Conservation (phyloP, 2,113 vertebrate genomes). For the Corythornis vintsioides region DNA sequence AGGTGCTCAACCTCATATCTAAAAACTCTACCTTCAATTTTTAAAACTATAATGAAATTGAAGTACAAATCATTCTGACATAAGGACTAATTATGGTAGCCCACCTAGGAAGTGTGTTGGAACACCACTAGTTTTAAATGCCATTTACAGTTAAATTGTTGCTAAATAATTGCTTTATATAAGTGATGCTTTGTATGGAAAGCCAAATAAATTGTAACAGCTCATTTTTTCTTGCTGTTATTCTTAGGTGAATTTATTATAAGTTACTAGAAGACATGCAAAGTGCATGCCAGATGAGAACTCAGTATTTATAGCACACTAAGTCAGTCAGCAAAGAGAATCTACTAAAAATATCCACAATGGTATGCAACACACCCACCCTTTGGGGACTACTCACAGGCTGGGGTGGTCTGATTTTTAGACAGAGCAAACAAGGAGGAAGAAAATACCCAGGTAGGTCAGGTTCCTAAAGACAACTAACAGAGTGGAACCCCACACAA, state of each 20-base stretch:
- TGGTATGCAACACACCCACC: conserved; percentile 55
- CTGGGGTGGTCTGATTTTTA: conserved; percentile 36
- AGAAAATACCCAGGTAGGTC: background rate
- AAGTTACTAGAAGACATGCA: conserved; percentile 38
- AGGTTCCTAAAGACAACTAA: background rate
- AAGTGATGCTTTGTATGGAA: background rate
- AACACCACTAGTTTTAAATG: conserved; percentile 35
- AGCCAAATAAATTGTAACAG: conserved; percentile 1
- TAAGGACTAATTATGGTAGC: background rate
- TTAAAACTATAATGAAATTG: background rate
- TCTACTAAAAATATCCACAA: conserved; percentile 59
- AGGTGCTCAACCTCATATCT: background rate
- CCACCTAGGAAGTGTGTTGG: background rate
- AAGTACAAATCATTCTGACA: background rate
- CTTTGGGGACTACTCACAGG: conserved; percentile 15
- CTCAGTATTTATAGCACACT: conserved; percentile 58
- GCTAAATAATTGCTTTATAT: conserved; percentile 7
- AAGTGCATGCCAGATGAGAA: conserved; percentile 52
- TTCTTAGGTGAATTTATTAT: conserved; percentile 20
- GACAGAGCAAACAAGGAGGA: background rate
- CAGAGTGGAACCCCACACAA: background rate
- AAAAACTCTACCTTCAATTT: background rate
- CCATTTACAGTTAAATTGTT: background rate
- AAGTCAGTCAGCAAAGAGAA: conserved; percentile 63
- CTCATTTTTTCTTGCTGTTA: background rate